phyloP scores from a whole-genome alignment of 2,797 vertebrate genomes.

The Argya squamiceps region DNA sequence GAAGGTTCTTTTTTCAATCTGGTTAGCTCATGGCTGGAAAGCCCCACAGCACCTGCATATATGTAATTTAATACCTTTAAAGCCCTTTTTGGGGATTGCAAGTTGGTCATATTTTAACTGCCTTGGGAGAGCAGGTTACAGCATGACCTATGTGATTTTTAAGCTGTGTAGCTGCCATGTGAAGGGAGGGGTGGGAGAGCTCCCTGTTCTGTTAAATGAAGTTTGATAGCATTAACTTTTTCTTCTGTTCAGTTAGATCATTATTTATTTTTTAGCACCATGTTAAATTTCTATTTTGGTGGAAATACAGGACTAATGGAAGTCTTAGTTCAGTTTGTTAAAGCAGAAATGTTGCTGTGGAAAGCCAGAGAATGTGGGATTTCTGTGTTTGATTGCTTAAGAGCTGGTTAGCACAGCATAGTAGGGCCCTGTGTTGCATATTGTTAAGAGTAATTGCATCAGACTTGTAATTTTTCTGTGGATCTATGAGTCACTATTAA shows the following conservation, averaged over 20 bases:
- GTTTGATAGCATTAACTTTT: background rate
- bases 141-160: constrained; percentile 3
- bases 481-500: background rate
- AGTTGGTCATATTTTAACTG: constrained; percentile 28
- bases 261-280: background rate
- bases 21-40: constrained; percentile 59
- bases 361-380: background rate
- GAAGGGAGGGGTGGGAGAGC: background rate
- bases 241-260: background rate
- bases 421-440: background rate
- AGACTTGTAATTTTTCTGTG: background rate
- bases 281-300: background rate
- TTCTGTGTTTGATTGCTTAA: background rate
- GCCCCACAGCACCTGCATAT: constrained; percentile 27
- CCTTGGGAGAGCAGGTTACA: constrained; percentile 38
- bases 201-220: background rate
- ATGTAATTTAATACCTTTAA: constrained; percentile 41
- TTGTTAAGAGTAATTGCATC: background rate
- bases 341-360: background rate
- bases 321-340: background rate
- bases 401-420: background rate
- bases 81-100: background rate
- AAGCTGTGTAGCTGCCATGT: background rate
- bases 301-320: background rate
- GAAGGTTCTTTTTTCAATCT: constrained; percentile 4